Evolutionary conservation across 2,797 vertebrate species (phyloP), one percentile per base, ranked within the genome.

Genomic region (Tauraco hartlaubi): DNA sequence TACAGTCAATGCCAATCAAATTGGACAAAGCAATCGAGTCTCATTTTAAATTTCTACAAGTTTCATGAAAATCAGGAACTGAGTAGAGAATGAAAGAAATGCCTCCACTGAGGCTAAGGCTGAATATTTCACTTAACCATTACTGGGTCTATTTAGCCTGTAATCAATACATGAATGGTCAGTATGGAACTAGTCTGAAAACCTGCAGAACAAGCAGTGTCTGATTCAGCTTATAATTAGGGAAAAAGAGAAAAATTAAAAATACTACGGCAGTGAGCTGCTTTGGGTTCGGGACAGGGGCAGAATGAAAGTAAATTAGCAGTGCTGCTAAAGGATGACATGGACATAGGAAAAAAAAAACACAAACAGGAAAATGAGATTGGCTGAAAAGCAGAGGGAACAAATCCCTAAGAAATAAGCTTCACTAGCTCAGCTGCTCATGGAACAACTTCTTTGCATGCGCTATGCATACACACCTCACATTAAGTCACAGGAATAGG

Each of bases 1-100:
- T 35, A 37, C 64, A 39, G 83, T 86, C 68, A 80, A 31, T n/a
- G 94, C 51, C 92, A 94, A 86, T 88, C 96, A 94, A 88, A 78
- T 2, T 0, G 39, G 61, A 95, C 88, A 96, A 86, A 96, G 90
- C 66, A 80, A 81, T 54, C 71, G 46, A 68, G 58, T 20, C 80
- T 64, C 41, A 54, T 75, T 94, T 89, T 76, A 52, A 68, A 93
- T 87, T 92, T 88, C 90, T 62, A 11, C 51, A 79, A 43, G 39
- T 89, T 79, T 73, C 54, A 44, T 39, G 46, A 92, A 92, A 95
- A 75, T 51, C 33, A 31, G 54, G n/a, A 90, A 51, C 22, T 11
- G 19, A 58, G 54, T 2, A 59, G 26, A 78, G 54, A 89, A 87
- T 4, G 20, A 55, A 91, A 72, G 62, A 68, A 88, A 80, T 31